phyloP scores from a whole-genome alignment of 2,113 vertebrate species.

The Fulica atra region DNA sequence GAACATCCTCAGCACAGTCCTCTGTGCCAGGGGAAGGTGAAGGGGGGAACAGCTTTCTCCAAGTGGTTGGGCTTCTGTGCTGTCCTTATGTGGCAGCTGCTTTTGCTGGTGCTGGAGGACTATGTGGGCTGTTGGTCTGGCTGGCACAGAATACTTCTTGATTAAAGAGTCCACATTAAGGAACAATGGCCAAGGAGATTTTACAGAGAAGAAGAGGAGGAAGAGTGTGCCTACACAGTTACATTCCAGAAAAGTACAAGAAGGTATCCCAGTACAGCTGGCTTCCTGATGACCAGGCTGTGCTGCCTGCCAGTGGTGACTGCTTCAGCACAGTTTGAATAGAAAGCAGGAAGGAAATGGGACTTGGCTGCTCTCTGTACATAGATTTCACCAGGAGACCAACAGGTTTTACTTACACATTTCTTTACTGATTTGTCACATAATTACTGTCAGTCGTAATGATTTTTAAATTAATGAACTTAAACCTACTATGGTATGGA shows the following conservation, averaged over 20 bases:
- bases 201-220: background rate
- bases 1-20: background rate
- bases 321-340: background rate
- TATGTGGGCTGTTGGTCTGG: fast-evolving
- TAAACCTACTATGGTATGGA: background rate
- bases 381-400: background rate
- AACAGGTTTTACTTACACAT: background rate
- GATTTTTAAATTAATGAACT: background rate
- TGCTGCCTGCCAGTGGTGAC: background rate
- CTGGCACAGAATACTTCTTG: background rate
- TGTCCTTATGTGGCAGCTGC: background rate
- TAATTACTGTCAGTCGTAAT: background rate
- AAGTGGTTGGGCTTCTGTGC: background rate
- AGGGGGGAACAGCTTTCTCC: fast-evolving
- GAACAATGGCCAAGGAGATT: background rate
- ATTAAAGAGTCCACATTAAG: background rate
- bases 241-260: background rate
- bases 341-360: background rate
- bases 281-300: background rate
- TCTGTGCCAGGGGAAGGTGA: background rate
- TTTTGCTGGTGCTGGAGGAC: background rate
- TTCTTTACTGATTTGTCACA: background rate
- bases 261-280: background rate
- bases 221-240: background rate
- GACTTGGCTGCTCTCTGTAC: background rate